Evolutionary conservation across 30 jellyfish, hydroid and myxozoan genomes (phyloP), one percentile per base, ranked within the genome.

Genomic region (Chironex yamaguchii): DNA sequence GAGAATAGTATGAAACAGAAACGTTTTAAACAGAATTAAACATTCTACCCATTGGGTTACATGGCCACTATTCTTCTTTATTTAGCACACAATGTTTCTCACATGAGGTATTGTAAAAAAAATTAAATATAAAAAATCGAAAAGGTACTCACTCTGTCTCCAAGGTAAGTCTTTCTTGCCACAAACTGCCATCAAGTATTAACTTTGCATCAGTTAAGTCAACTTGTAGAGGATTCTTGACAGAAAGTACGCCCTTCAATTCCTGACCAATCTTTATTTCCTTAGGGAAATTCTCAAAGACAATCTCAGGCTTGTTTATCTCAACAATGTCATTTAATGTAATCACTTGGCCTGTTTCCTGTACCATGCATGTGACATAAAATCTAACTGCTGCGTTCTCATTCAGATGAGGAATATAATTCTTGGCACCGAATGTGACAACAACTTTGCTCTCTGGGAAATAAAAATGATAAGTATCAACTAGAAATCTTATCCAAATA

Each of bases 161-260:
- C 49, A 85, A 0, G 1, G 75, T n/a, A 25, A 91, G 32, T 48
- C 97, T 70, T 34, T 88, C 96, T 74, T 81, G 68, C 91, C 88
- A 81, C 51, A 93, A 29, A 0, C 94, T 87, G 0, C 98, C 98
- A 82, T 93, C 98, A 0, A 93, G 34, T 49, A 69, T 87, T 71
- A 87, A 30, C 67, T 66, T 64, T 54, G 96, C 76, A 0, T 66
- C 74, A 2, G 90, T 83, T 69, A 93, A 67, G 17, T 50, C 67
- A 12, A 64, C 73, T 4, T 84, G 85, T 1, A 93, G 68, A 17
- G 97, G 97, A 52, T 93, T 93, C 28, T 34, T 51, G 33, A 93
- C 29, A 4, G 36, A 25, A 66, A 88, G 77, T 23, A 28, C 63
- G 67, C 88, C 2, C 34, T 33, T 66, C 33, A 34, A 25, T 50